phyloP scores from a whole-genome alignment of 2,888 invertebrate species.

The Hetaerina titia region DNA sequence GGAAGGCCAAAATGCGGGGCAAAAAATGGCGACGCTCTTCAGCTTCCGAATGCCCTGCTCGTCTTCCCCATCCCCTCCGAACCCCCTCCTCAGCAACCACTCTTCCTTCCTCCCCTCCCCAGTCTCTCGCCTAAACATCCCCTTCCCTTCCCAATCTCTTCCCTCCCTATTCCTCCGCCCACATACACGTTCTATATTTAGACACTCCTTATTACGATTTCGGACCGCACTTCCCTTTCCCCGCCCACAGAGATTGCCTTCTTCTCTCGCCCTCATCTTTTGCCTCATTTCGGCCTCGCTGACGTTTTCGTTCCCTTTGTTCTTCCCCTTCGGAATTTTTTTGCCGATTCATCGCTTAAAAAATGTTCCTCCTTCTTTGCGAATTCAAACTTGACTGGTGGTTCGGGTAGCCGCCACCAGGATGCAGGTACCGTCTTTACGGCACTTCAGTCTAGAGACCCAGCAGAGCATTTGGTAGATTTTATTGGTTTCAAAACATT shows the following conservation, averaged over 20 bases:
- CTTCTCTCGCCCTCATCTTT: not conserved
- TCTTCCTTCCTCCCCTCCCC: not conserved
- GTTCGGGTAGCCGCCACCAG: not conserved
- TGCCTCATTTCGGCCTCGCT: not conserved
- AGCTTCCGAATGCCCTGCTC: not conserved
- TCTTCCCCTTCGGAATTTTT: not conserved
- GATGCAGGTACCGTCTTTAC: not conserved
- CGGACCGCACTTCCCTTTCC: not conserved
- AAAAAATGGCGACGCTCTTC: not conserved
- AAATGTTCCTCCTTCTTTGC: not conserved
- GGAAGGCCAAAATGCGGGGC: not conserved
- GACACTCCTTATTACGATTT: not conserved
- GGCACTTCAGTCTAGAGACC: no score
- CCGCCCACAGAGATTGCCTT: not conserved
- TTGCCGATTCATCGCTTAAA: not conserved
- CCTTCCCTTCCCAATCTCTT: no score
- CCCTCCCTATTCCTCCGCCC: not conserved
- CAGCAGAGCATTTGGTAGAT: no score
- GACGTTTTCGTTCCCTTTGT: not conserved
- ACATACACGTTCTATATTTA: not conserved
- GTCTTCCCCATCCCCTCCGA: not conserved
- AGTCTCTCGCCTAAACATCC: not conserved
- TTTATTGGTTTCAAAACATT: no score
- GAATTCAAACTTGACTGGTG: not conserved
- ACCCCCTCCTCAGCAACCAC: not conserved